These are phyloP conservation scores for Drosophila carrolli DNA, from an alignment of 1,140 invertebrate species.

Conservation along the genomic window DNA sequence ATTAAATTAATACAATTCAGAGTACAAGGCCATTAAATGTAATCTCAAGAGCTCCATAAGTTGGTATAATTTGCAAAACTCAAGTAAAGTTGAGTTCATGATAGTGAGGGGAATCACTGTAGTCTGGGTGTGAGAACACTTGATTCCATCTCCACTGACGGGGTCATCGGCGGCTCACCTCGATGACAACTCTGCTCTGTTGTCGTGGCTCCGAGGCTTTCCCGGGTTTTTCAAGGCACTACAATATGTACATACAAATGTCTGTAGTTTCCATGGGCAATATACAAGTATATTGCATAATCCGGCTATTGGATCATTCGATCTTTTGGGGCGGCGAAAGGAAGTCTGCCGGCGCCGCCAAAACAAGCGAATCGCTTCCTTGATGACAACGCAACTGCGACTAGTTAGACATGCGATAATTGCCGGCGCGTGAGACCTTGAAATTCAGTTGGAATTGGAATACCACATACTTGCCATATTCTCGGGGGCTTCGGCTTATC, in stretches of 20 bases:
- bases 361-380: conserved; percentile 21
- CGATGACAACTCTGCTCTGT: conserved; percentile 38
- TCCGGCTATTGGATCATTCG: conserved; percentile 7
- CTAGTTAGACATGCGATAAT: conserved; percentile 45
- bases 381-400: conserved; percentile 15
- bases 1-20: too few species aligned
- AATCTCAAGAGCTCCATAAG: background rate
- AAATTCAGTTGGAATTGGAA: conserved; percentile 18
- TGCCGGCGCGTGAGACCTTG: conserved; percentile 53
- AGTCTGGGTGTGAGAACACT: conserved; percentile 12
- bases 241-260: too few species aligned
- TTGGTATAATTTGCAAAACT: too few species aligned
- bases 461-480: background rate
- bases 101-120: background rate
- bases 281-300: background rate
- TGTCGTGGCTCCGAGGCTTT: conserved; percentile 8
- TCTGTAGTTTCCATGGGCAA: too few species aligned
- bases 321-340: conserved; percentile 7
- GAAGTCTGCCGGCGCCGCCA: conserved; percentile 13
- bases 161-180: conserved; percentile 40
- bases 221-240: conserved; percentile 10
- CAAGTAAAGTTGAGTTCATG: too few species aligned
- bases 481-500: conserved; percentile 19
- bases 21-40: too few species aligned
- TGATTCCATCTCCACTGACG: conserved; percentile 17